phyloP scores from a whole-genome alignment of 2,797 vertebrate species.

The Pampus argenteus region DNA sequence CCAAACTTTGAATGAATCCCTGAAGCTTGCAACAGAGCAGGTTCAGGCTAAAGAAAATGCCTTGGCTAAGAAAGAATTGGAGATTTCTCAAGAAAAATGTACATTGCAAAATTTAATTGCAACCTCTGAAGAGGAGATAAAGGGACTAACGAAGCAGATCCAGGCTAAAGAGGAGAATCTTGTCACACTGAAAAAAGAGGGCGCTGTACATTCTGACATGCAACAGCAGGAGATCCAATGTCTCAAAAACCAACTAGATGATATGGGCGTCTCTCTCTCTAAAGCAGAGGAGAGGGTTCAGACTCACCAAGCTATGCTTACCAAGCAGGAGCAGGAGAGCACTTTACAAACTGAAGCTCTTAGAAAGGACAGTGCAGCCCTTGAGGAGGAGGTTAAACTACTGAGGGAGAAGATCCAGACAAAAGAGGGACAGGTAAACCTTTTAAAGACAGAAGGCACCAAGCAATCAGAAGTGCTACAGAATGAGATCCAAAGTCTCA shows the following conservation, averaged over 20 bases:
- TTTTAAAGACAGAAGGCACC: constrained; percentile 26
- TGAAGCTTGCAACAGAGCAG: constrained; percentile 55
- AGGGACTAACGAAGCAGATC: constrained; percentile 58
- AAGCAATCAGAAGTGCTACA: constrained; percentile 53
- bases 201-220: constrained; percentile 33
- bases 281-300: constrained; percentile 51
- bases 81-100: no score
- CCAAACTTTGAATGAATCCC: constrained; percentile 39
- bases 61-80: constrained; percentile 55
- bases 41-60: constrained; percentile 59
- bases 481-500: constrained; percentile 57
- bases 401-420: constrained; percentile 42
- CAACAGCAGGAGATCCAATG: constrained; percentile 51
- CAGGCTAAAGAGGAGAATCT: constrained; percentile 60
- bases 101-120: no score
- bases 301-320: constrained; percentile 26
- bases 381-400: constrained; percentile 7
- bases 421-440: constrained; percentile 38
- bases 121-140: no score
- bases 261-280: constrained; percentile 25
- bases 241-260: constrained; percentile 42
- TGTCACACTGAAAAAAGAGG: constrained; percentile 24
- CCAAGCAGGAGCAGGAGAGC: constrained; percentile 51
- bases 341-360: constrained; percentile 31
- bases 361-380: neutral